These are phyloP conservation scores for Tolmerus cingulatus DNA, from an alignment of 2,888 invertebrate genomes.

Conservation along the genomic window DNA sequence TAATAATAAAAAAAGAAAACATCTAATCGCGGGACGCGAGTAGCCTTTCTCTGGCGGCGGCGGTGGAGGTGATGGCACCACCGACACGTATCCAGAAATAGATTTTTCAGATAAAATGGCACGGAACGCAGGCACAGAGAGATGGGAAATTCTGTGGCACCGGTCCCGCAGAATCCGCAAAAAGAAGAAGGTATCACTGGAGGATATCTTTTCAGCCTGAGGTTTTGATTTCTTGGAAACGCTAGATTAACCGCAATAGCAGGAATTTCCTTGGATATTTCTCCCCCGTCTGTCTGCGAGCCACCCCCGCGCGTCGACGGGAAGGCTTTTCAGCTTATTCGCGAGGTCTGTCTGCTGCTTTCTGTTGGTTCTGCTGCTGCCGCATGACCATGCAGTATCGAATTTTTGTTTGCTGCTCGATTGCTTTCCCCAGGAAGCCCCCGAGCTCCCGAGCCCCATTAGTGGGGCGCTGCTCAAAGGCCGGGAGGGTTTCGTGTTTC, in stretches of 20 bases:
- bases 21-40: not conserved
- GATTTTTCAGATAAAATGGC: not conserved
- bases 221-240: slow-evolving; percentile 20
- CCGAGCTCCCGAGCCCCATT: not conserved
- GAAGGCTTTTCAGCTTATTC: not conserved
- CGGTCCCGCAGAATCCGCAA: not conserved
- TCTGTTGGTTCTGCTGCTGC: not conserved
- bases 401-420: not conserved
- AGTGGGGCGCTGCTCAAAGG: not conserved
- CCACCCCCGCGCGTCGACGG: not conserved
- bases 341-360: not conserved
- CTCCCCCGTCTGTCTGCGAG: not conserved
- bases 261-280: not conserved
- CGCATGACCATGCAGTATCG: not conserved
- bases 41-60: not conserved
- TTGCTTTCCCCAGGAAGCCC: not conserved
- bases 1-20: not conserved
- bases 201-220: slow-evolving; percentile 9
- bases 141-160: not conserved
- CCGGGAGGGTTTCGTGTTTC: not conserved
- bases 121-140: not conserved
- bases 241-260: slow-evolving; percentile 23
- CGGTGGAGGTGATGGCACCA: not conserved
- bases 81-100: not conserved
- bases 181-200: not conserved